Conservation (phyloP, 2,113 vertebrate species). For the Protobothrops flavoviridis region DNA sequence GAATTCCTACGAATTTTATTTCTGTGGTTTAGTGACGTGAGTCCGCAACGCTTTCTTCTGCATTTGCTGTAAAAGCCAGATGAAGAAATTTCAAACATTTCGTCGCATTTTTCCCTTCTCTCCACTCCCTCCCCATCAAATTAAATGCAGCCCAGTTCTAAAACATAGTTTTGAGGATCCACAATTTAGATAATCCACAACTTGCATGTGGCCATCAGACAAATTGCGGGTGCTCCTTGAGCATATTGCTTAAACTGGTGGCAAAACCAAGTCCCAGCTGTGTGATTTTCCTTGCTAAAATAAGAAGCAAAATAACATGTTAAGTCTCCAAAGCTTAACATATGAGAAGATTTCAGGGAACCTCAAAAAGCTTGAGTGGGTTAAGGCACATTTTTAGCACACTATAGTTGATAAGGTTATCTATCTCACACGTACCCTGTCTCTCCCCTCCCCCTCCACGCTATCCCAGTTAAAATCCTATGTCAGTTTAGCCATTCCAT, state of each 20-base stretch:
- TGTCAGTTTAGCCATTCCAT: not conserved
- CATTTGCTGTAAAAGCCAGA: not conserved
- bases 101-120: not conserved
- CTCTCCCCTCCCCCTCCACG: not conserved
- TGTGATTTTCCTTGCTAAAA: not conserved
- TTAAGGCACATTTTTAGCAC: not conserved
- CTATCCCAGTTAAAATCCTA: not conserved
- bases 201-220: not conserved
- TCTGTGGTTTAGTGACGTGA: rapidly evolving
- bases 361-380: not conserved
- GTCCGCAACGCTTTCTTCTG: not conserved
- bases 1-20: not conserved
- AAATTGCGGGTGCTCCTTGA: not conserved
- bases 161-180: not conserved
- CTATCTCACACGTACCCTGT: not conserved
- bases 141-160: not conserved
- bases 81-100: too few species aligned
- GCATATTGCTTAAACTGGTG: not conserved
- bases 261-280: not conserved
- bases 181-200: not conserved
- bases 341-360: not conserved
- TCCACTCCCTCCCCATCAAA: not conserved
- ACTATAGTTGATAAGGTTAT: not conserved
- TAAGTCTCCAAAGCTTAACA: not conserved
- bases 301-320: not conserved